Percentiles rank a stretch among this genome's conserved stretches.
Evolutionary conservation across 2,888 invertebrate species (phyloP).

Genomic region (Myopa testacea): DNA sequence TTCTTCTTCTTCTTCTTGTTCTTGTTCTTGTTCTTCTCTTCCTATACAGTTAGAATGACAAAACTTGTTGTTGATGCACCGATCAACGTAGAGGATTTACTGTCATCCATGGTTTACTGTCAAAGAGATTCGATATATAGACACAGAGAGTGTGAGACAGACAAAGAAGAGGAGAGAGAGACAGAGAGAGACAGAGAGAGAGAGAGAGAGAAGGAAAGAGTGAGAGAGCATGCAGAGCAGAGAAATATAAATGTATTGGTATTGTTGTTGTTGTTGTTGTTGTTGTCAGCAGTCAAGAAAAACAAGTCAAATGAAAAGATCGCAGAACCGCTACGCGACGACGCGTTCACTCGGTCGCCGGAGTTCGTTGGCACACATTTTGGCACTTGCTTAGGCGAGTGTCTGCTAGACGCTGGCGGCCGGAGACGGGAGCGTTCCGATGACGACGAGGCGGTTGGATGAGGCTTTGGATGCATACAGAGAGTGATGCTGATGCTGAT

Average conservation of each 20-base stretch:
- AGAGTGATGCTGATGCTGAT: not conserved
- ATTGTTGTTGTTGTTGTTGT: not conserved
- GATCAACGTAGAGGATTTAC: not conserved
- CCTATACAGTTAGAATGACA: not conserved
- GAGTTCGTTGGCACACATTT: conserved; percentile 61
- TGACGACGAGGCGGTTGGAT: conserved; percentile 15
- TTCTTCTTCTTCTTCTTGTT: too few species aligned
- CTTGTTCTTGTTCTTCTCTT: too few species aligned
- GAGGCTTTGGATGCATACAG: not conserved
- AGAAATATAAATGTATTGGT: not conserved
- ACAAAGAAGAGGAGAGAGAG: too few species aligned
- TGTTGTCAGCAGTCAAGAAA: conserved; percentile 21
- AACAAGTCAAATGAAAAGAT: conserved; percentile 32
- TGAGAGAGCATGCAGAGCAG: not conserved
- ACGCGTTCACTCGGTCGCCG: conserved; percentile 57
- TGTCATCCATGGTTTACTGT: not conserved
- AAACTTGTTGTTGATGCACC: not conserved
- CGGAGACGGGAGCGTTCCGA: conserved; percentile 13
- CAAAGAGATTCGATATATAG: too few species aligned
- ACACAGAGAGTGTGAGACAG: too few species aligned
- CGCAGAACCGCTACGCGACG: conserved; percentile 43
- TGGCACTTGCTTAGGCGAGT: conserved; percentile 15
- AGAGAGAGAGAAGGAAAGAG: not conserved
- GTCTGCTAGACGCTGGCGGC: conserved; percentile 27
- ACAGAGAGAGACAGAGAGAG: not conserved